Evolutionary conservation across 2,113 vertebrate genomes (phyloP).

Genomic region (Struthidea cinerea): DNA sequence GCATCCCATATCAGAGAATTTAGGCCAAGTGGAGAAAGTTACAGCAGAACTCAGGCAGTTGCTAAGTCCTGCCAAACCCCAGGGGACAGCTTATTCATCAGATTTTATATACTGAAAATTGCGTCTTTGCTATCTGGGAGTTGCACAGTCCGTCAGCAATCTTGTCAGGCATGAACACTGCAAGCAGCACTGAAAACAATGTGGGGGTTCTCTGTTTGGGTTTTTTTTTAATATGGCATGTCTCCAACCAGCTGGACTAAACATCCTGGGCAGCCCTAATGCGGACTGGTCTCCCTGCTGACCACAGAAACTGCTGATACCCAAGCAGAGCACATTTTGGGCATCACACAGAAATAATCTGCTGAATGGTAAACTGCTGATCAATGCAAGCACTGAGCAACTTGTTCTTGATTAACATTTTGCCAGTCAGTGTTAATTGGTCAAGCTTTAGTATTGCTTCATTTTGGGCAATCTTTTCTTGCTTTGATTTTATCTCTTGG

Average conservation of each 20-base stretch:
- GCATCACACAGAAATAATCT: background rate
- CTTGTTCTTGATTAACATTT: background rate
- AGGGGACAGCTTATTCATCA: conserved; percentile 20
- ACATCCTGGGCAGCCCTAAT: background rate
- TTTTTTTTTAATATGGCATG: background rate
- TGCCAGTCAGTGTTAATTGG: background rate
- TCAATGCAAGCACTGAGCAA: background rate
- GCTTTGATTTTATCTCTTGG: background rate
- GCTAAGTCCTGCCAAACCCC: background rate
- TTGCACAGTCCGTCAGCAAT: background rate
- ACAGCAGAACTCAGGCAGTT: conserved; percentile 26
- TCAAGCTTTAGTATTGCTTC: background rate
- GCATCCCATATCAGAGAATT: background rate
- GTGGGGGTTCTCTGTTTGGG: background rate
- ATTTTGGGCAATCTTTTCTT: background rate
- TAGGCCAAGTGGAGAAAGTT: conserved; percentile 36
- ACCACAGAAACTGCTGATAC: background rate
- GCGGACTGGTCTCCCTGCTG: background rate
- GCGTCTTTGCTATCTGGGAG: background rate
- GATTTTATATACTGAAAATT: conserved; percentile 15
- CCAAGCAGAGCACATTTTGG: background rate
- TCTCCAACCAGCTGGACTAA: background rate
- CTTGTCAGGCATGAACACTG: background rate
- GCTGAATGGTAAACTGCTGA: background rate
- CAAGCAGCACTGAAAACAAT: background rate